These are phyloP conservation scores for Glaucidium brasilianum DNA, from an alignment of 2,113 vertebrate species.

Conservation along the genomic window DNA sequence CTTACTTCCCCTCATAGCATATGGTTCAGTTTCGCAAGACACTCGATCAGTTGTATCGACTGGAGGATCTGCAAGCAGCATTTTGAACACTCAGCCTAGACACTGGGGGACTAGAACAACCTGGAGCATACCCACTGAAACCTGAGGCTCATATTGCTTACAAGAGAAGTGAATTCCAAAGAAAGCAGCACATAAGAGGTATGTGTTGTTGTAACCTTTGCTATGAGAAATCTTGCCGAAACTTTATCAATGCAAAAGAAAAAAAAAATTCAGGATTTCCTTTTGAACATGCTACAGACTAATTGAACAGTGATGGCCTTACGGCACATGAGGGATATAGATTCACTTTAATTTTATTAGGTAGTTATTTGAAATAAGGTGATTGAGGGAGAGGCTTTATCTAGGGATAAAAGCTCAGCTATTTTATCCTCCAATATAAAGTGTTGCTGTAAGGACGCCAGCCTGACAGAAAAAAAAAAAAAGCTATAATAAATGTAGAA, in stretches of 20 bases:
- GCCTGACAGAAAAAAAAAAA: neutral
- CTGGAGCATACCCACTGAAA: neutral
- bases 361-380: neutral
- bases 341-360: slow-evolving; percentile 1
- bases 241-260: neutral
- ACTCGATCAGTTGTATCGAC: accelerated
- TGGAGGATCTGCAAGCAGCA: neutral
- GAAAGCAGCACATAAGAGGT: neutral
- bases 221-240: neutral
- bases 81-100: neutral
- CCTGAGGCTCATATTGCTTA: neutral
- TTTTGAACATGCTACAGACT: neutral
- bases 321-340: neutral
- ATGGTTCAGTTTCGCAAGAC: accelerated
- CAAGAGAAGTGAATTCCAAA: neutral
- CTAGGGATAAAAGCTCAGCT: neutral
- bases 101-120: neutral
- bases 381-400: neutral
- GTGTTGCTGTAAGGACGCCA: neutral
- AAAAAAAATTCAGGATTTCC: neutral
- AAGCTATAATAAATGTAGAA: neutral
- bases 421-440: neutral
- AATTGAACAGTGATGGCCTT: neutral
- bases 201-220: accelerated
- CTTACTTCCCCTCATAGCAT: neutral